A percentile compares a stretch with the other conserved stretches of the same genome.
phyloP scores from a whole-genome alignment of 1,140 invertebrate genomes.

The Lordiphosa mommai region DNA sequence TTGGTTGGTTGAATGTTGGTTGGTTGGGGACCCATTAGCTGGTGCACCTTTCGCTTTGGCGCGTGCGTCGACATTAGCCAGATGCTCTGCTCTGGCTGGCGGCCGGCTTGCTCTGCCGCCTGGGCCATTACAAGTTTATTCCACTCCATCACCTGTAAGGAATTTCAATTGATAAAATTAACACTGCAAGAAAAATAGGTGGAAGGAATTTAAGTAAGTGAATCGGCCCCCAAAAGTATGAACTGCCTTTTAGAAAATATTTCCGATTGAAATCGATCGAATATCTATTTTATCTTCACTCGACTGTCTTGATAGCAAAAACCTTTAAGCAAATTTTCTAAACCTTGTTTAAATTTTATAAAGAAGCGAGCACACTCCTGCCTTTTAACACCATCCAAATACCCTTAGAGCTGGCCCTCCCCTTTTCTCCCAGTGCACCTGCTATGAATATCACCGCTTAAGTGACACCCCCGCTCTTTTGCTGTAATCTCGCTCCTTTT shows the following conservation, averaged over 20 bases:
- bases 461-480: constrained; percentile 47
- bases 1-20: background rate
- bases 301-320: too few relatives aligned
- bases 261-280: too few relatives aligned
- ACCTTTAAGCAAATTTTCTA: too few relatives aligned
- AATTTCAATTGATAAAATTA: constrained; percentile 58
- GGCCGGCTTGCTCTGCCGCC: constrained; percentile 2
- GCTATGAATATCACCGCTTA: constrained; percentile 16
- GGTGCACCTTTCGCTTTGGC: constrained; percentile 58
- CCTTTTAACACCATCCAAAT: too few relatives aligned
- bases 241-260: too few relatives aligned
- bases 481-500: constrained; percentile 18
- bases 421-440: background rate
- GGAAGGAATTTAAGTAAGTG: too few relatives aligned
- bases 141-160: constrained; percentile 45
- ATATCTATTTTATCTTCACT: too few relatives aligned
- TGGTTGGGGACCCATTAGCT: constrained; percentile 23
- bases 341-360: too few relatives aligned
- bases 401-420: too few relatives aligned
- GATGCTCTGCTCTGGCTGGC: too few relatives aligned
- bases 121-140: constrained; percentile 54
- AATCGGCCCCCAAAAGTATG: too few relatives aligned
- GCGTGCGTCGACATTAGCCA: constrained; percentile 55
- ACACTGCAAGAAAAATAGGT: constrained; percentile 22
- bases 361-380: too few relatives aligned